Evolutionary conservation across 2,888 invertebrate genomes (phyloP).

Genomic region (Patella depressa): DNA sequence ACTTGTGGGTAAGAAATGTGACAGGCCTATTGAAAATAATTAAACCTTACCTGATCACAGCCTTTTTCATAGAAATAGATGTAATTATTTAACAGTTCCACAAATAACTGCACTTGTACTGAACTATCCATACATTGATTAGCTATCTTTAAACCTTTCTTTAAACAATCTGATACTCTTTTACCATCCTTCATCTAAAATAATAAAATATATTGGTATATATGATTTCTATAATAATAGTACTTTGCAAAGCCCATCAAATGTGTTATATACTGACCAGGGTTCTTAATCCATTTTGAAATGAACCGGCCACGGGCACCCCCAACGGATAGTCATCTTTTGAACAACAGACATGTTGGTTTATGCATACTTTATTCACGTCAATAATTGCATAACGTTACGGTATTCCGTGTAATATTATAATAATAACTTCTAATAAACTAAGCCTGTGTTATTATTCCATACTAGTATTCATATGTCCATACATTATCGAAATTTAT

Average conservation of each 20-base stretch:
- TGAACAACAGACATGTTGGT: too few relatives aligned
- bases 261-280: neutral
- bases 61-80: slow-evolving; percentile 93
- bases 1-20: too few relatives aligned
- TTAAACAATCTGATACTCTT: slow-evolving; percentile 92
- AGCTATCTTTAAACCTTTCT: slow-evolving; percentile 94
- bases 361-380: too few relatives aligned
- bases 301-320: too few relatives aligned
- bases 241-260: neutral
- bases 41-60: slow-evolving; percentile 77
- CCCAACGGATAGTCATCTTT: too few relatives aligned
- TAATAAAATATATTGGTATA: slow-evolving; percentile 7
- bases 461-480: too few relatives aligned
- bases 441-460: too few relatives aligned
- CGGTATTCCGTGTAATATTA: too few relatives aligned
- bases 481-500: too few relatives aligned
- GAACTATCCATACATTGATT: slow-evolving; percentile 98
- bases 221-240: neutral
- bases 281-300: too few relatives aligned
- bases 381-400: too few relatives aligned
- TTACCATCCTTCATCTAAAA: slow-evolving; percentile 87
- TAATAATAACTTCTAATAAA: too few relatives aligned
- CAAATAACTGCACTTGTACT: slow-evolving; percentile 95
- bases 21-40: neutral
- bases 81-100: slow-evolving; percentile 94